A percentile compares a stretch with the other conserved stretches of the same genome.
Conservation (phyloP, 2,797 vertebrate species). For the Cephalopachus bancanus region DNA sequence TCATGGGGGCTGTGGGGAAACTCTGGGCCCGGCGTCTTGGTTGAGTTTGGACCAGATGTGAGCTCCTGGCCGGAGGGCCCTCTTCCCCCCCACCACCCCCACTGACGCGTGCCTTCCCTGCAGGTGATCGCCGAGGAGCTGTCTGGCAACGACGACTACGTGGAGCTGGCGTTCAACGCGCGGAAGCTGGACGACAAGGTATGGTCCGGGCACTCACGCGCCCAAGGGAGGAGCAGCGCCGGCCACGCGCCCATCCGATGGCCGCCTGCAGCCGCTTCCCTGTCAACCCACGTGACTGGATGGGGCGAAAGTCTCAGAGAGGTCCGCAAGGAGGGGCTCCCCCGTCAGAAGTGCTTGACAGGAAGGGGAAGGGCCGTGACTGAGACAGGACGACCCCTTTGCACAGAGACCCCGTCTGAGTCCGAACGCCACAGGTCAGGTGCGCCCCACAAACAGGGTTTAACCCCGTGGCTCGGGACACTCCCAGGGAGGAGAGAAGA, state of each 20-base stretch:
- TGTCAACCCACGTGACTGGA: conserved; percentile 83
- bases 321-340: conserved; percentile 78
- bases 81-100: neutral
- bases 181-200: conserved; percentile 99
- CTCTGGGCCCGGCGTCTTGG: neutral
- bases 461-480: neutral
- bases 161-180: conserved; percentile 98
- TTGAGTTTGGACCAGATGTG: neutral
- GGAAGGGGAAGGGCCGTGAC: conserved; percentile 80
- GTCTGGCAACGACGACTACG: conserved; percentile 98
- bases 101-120: conserved; percentile 76
- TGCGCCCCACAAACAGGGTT: conserved; percentile 77
- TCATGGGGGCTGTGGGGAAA: neutral
- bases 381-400: conserved; percentile 86
- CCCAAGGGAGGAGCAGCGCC: too few relatives aligned
- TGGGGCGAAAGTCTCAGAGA: conserved; percentile 83
- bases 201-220: conserved; percentile 65
- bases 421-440: conserved; percentile 80
- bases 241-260: conserved; percentile 77
- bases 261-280: conserved; percentile 74
- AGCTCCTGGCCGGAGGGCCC: neutral
- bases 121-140: conserved; percentile 98
- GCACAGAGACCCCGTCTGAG: conserved; percentile 82
- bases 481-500: conserved; percentile 24
- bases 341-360: conserved; percentile 81